Percentiles rank a stretch among this genome's conserved stretches.
Evolutionary conservation across 2,888 invertebrate genomes (phyloP).

Genomic region (Rhingia rostrata): DNA sequence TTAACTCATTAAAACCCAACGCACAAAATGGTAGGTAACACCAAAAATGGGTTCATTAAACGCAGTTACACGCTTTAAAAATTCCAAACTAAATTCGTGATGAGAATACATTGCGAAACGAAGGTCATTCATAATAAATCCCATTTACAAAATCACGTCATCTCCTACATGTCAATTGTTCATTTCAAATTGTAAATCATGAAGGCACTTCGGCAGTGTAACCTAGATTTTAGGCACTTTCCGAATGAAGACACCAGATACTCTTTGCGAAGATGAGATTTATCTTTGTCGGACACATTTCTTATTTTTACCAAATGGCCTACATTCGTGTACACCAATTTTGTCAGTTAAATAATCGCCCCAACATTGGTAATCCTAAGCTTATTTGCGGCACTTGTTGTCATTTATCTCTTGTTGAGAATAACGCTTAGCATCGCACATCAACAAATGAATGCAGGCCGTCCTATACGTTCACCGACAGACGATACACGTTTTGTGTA

Average conservation of each 20-base stretch:
- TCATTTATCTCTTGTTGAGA: background rate
- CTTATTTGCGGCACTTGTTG: conserved; percentile 6
- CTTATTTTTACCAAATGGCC: conserved; percentile 20
- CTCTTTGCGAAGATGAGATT: background rate
- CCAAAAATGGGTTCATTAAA: conserved; percentile 27
- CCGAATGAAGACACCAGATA: background rate
- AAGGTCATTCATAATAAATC: conserved; percentile 34
- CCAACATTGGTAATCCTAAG: background rate
- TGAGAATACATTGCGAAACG: conserved; percentile 11
- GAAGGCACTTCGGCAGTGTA: background rate
- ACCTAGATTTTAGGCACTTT: background rate
- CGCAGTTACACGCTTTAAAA: background rate
- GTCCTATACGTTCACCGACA: conserved; percentile 3
- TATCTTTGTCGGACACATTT: conserved; percentile 10
- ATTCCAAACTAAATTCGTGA: conserved; percentile 13
- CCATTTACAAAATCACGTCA: background rate
- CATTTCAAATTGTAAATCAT: no score
- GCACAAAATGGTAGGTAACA: background rate
- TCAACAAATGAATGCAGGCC: background rate
- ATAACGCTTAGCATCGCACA: conserved; percentile 2
- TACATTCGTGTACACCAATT: conserved; percentile 3
- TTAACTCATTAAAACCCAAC: background rate
- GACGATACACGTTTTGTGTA: background rate
- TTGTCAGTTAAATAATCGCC: conserved; percentile 44
- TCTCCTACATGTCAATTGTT: no score